These are phyloP conservation scores for Notolepis coatsorum DNA, from an alignment of 2,797 vertebrate species.

Conservation along the genomic window DNA sequence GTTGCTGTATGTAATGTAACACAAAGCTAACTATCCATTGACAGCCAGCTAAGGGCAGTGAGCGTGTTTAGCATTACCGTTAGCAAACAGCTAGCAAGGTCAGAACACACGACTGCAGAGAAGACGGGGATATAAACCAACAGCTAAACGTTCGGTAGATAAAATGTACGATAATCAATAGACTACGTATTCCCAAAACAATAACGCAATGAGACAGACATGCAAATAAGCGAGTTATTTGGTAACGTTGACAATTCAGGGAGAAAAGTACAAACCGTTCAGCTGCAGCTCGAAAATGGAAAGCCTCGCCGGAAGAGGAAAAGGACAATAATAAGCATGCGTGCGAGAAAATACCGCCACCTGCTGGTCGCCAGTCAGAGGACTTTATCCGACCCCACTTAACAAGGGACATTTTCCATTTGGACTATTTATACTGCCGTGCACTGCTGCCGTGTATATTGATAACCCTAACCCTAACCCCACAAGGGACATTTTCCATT, in stretches of 20 bases:
- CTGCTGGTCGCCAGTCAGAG: too few species aligned
- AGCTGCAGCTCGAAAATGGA: slow-evolving; percentile 19
- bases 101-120: not conserved
- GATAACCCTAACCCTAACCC: too few species aligned
- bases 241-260: not conserved
- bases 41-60: not conserved
- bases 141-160: not conserved
- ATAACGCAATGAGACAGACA: not conserved
- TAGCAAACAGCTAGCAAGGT: not conserved
- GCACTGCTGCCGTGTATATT: too few species aligned
- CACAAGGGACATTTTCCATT: too few species aligned
- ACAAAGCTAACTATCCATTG: too few species aligned
- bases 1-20: too few species aligned
- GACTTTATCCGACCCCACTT: too few species aligned
- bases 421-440: too few species aligned
- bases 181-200: not conserved
- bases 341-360: not conserved
- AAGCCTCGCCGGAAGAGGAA: slow-evolving; percentile 48
- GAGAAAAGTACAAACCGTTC: slow-evolving; percentile 11
- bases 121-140: not conserved
- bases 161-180: not conserved
- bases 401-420: too few species aligned
- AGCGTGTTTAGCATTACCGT: not conserved
- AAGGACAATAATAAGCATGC: not conserved
- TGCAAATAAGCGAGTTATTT: not conserved